phyloP scores from a whole-genome alignment of 2,888 invertebrate genomes.

The Andrena hattorfiana region DNA sequence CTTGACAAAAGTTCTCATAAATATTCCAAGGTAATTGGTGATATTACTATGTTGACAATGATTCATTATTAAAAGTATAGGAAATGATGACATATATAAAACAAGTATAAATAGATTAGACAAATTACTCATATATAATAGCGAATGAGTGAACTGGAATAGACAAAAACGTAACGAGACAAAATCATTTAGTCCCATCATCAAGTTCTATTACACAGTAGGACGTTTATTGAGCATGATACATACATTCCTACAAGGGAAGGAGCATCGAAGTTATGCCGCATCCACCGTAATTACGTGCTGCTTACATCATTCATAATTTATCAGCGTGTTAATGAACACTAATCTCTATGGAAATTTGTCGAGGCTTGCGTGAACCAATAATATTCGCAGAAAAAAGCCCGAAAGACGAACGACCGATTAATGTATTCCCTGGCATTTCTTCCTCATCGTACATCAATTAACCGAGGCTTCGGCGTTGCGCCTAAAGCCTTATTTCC shows the following conservation, averaged over 20 bases:
- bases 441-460: not conserved
- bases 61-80: not conserved
- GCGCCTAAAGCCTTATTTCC: not conserved
- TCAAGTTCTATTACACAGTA: not conserved
- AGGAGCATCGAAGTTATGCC: not conserved
- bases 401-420: not conserved
- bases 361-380: not conserved
- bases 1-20: too few relatives aligned
- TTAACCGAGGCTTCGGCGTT: not conserved
- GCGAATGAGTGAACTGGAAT: too few relatives aligned
- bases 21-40: too few relatives aligned
- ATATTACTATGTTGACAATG: not conserved
- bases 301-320: slow-evolving; percentile 29
- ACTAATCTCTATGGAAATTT: slow-evolving; percentile 49
- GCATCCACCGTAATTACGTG: slow-evolving; percentile 26
- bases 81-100: not conserved
- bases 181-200: not conserved
- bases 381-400: not conserved
- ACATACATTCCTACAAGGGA: not conserved
- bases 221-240: not conserved
- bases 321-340: slow-evolving; percentile 16
- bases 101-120: not conserved
- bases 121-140: not conserved
- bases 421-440: not conserved
- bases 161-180: too few relatives aligned